Evolutionary conservation across 2,797 vertebrate species (phyloP), one percentile per base, ranked within the genome.

Genomic region (Caiman crocodilus): DNA sequence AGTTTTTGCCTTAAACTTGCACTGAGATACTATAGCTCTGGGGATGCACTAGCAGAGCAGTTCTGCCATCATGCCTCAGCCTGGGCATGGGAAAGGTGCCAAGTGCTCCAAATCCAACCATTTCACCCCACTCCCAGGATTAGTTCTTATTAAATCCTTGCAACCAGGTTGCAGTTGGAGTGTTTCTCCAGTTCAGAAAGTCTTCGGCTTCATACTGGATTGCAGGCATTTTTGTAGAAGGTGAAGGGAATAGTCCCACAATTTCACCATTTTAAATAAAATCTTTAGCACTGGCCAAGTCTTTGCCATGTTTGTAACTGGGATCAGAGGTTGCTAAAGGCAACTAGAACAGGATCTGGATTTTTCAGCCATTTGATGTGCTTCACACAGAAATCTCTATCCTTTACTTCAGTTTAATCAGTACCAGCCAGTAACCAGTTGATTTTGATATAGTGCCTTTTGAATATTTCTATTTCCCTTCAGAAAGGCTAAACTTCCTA

Each of bases 381-480:
- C 67, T 90, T 87, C 80, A 71, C 88, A 93, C 81, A 94, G 81
- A 95, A 94, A 92, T 67, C 89, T 15, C 82, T 59, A 8, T 81
- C 82, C 79, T 89, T 81, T 78, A 69, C 81, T 79, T 74, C 91
- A 84, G 57, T 91, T 90, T 93, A 80, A 57, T 90, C 73, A 88
- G 32, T 13, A 8, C 74, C 82, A 87, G 88, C 84, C 96, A 80
- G 87, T 71, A 94, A 90, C 75, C 76, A 88, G 73, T 32, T 80
- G 82, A 94, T 93, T 95, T 94, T 94, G 35, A 81, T 88, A 58
- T 16, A 88, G 92, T 83, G 87, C 76, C 61, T 85, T 26, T 28
- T 60, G 87, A 92, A 92, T 30, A 83, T 69, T 88, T 90, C 71
- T 91, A n/a, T 89, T 92, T 89, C 88, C 69, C 67, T 64, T 88